A percentile compares a stretch with the other conserved stretches of the same genome.
Evolutionary conservation across 1,140 invertebrate species (phyloP).

Genomic region (Berghia stephanieae): DNA sequence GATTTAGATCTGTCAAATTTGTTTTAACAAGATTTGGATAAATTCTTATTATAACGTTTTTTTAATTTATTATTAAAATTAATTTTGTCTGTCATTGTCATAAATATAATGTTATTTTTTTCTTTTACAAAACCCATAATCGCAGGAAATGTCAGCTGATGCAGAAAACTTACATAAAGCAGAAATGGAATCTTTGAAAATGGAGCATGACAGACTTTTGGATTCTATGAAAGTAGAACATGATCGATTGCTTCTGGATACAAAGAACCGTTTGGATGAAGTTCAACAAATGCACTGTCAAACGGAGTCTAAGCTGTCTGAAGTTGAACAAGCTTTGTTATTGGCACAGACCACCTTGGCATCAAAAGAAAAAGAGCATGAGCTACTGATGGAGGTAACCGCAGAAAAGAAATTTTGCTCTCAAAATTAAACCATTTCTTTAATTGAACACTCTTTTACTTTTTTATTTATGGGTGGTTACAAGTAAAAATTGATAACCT

Average conservation of each 20-base stretch:
- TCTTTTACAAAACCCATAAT: not conserved
- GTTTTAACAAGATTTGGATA: too few species aligned
- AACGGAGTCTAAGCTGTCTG: not conserved
- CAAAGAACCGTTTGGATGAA: constrained; percentile 22
- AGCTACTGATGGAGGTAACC: constrained; percentile 11
- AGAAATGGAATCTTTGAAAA: constrained; percentile 42
- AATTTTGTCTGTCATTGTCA: too few species aligned
- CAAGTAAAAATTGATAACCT: too few species aligned
- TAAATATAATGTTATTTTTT: too few species aligned
- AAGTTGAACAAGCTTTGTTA: not conserved
- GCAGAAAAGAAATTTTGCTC: too few species aligned
- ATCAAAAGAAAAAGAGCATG: not conserved
- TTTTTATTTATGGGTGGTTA: too few species aligned
- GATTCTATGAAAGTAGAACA: too few species aligned
- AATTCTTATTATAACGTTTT: too few species aligned
- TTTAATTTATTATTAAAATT: too few species aligned
- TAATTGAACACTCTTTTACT: too few species aligned
- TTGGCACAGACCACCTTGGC: not conserved
- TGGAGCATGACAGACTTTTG: not conserved
- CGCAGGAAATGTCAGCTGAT: constrained; percentile 38
- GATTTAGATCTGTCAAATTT: too few species aligned
- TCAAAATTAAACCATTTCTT: too few species aligned
- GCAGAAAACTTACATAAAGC: constrained; percentile 46
- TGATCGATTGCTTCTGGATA: constrained; percentile 45
- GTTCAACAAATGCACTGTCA: not conserved